Conservation (phyloP, 2,113 vertebrate species). For the Ovis aries region ARS-UI_Ramb_v3.0 NC_056065.1:74518001-74518500, state of each 20-base stretch:
- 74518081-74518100: not conserved
- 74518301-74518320: accelerated
- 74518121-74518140: not conserved
- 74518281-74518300: not conserved
- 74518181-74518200: not conserved
- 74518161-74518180: not conserved
- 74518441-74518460: not conserved
- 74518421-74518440: not conserved
- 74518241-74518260: not conserved
- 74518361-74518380: not conserved
- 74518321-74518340: not conserved
- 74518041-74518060: not conserved
- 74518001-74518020: not conserved
- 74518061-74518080: not conserved
- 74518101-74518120: not conserved
- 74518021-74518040: not conserved
- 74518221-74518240: not conserved
- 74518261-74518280: not conserved
- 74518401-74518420: not conserved
- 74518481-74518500: not conserved
- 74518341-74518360: not conserved
- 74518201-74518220: not conserved
- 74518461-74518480: not conserved
- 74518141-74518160: too few relatives aligned
- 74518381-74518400: not conserved